Conservation (phyloP, 2,888 invertebrate species). For the Tyria jacobaeae region DNA sequence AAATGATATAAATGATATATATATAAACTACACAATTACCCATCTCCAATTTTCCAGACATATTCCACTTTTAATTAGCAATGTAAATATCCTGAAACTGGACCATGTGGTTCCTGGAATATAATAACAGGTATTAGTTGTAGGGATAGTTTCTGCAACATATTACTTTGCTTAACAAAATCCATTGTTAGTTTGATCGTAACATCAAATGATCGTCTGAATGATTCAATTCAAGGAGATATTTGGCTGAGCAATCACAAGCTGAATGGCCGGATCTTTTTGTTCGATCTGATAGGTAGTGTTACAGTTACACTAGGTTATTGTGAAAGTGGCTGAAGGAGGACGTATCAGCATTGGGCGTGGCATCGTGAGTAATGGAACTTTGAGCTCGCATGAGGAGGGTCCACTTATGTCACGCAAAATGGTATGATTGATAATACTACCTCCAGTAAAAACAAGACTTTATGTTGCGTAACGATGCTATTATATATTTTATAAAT, state of each 20-base stretch:
- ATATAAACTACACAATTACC: slow-evolving; percentile 38
- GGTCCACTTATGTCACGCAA: slow-evolving; percentile 84
- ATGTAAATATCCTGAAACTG: slow-evolving; percentile 12
- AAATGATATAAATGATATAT: too few species aligned
- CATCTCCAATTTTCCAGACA: slow-evolving; percentile 19
- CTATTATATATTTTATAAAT: slow-evolving; percentile 49
- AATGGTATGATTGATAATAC: slow-evolving; percentile 84
- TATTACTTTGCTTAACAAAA: slow-evolving; percentile 18
- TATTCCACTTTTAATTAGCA: slow-evolving; percentile 36
- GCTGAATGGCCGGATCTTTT: slow-evolving; percentile 33
- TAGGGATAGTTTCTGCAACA: slow-evolving; percentile 19
- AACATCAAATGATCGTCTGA: slow-evolving; percentile 33
- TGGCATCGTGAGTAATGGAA: slow-evolving; percentile 83
- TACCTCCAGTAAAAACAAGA: slow-evolving; percentile 77
- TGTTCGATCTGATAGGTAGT: slow-evolving; percentile 35
- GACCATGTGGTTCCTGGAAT: slow-evolving; percentile 24
- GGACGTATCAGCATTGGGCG: slow-evolving; percentile 80
- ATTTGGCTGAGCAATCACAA: slow-evolving; percentile 29
- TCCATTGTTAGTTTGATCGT: slow-evolving; percentile 19
- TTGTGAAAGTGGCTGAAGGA: slow-evolving; percentile 66
- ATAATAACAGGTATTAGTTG: slow-evolving; percentile 21
- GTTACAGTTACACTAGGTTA: slow-evolving; percentile 46
- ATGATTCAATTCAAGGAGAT: slow-evolving; percentile 40
- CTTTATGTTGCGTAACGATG: slow-evolving; percentile 64
- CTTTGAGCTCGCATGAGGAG: slow-evolving; percentile 82